phyloP scores from a whole-genome alignment of 2,888 invertebrate species.

The Theretra japonica region DNA sequence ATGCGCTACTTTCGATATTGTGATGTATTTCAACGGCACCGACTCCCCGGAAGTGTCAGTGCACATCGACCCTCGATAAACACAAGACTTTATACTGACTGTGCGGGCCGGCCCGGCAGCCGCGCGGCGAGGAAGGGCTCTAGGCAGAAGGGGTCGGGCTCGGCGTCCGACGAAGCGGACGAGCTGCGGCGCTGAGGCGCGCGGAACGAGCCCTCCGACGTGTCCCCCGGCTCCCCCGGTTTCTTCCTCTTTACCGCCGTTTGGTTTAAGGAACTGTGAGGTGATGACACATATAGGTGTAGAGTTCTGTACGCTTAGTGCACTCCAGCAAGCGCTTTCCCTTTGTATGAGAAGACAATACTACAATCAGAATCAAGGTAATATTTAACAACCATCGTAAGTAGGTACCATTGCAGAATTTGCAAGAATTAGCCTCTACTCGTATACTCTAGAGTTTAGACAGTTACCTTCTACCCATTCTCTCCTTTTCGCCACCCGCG shows the following conservation, averaged over 20 bases:
- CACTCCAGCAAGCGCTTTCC: too few relatives aligned
- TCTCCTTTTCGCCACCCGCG: constrained; percentile 45
- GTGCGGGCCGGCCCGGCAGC: not conserved
- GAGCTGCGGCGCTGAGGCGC: constrained; percentile 2
- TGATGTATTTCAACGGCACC: too few relatives aligned
- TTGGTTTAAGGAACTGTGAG: not conserved
- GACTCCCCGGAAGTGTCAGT: not conserved
- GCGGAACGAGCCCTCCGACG: constrained; percentile 26
- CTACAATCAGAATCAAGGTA: too few relatives aligned
- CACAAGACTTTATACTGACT: constrained; percentile 16
- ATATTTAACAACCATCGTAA: not conserved
- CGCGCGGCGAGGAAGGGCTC: constrained; percentile 24
- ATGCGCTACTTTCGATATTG: not conserved
- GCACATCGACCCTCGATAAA: constrained; percentile 14
- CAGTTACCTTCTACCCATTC: constrained; percentile 46
- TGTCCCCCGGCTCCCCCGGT: constrained; percentile 4
- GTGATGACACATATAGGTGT: too few relatives aligned
- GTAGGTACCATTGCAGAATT: too few relatives aligned
- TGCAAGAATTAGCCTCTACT: too few relatives aligned
- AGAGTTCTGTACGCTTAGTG: too few relatives aligned
- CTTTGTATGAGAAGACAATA: too few relatives aligned
- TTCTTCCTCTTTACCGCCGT: not conserved
- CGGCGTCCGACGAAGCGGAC: constrained; percentile 4
- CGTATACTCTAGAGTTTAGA: too few relatives aligned
- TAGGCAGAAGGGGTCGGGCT: constrained; percentile 18